phyloP scores from a whole-genome alignment of 2,888 invertebrate species.

The Tineola bisselliella region DNA sequence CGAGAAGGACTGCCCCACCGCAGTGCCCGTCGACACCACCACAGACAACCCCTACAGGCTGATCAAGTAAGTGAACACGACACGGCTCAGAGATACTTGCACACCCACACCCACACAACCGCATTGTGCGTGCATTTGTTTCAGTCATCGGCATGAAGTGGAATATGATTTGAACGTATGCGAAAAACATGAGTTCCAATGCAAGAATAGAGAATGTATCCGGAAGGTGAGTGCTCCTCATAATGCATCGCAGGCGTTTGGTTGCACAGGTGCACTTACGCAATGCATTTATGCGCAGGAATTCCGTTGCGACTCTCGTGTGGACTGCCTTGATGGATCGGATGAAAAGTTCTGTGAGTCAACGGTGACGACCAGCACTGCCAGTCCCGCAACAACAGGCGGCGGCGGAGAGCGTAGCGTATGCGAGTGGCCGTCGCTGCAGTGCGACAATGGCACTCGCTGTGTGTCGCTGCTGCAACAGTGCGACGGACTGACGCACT shows the following conservation, averaged over 20 bases:
- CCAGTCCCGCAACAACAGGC: conserved; percentile 18
- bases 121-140: background rate
- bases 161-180: conserved; percentile 36
- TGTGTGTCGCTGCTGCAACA: conserved; percentile 78
- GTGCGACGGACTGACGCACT: conserved; percentile 77
- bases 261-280: too few species aligned
- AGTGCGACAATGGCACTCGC: conserved; percentile 74
- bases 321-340: conserved; percentile 78
- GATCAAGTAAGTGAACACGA: too few species aligned
- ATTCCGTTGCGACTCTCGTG: conserved; percentile 72
- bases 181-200: conserved; percentile 72
- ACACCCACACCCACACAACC: too few species aligned
- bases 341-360: conserved; percentile 73
- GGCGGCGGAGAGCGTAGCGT: conserved; percentile 35
- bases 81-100: too few species aligned
- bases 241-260: too few species aligned
- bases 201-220: conserved; percentile 72
- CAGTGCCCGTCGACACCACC: conserved; percentile 20
- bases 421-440: conserved; percentile 69
- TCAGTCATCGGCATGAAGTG: conserved; percentile 16
- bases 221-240: conserved; percentile 47
- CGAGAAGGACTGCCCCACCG: conserved; percentile 70
- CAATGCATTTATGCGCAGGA: conserved; percentile 36
- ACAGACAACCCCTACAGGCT: conserved; percentile 13
- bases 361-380: conserved; percentile 17